Evolutionary conservation across 2,113 vertebrate genomes (phyloP).

Genomic region (Barbus barbus): DNA sequence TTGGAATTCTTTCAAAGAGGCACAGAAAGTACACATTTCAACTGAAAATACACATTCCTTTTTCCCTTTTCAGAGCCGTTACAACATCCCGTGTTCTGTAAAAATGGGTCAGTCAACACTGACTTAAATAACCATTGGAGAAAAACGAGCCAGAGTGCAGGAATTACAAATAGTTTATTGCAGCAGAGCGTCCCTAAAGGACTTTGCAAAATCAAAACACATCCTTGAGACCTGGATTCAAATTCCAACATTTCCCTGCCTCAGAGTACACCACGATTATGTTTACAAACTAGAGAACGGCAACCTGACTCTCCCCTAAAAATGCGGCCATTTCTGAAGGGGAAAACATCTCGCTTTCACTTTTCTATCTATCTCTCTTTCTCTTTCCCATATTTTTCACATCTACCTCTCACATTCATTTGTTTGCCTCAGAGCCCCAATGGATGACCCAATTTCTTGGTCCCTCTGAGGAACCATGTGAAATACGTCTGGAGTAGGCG

Average conservation of each 20-base stretch:
- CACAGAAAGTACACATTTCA: neutral
- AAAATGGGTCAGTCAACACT: conserved; percentile 44
- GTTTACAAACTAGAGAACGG: neutral
- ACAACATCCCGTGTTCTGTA: conserved; percentile 21
- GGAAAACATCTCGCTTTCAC: neutral
- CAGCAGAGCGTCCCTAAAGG: conserved; percentile 20
- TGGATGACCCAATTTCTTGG: conserved; percentile 54
- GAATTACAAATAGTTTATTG: conserved; percentile 41
- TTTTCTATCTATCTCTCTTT: conserved; percentile 5
- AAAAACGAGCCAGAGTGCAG: conserved; percentile 23
- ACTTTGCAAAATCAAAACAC: conserved; percentile 22
- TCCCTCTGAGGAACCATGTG: conserved; percentile 22
- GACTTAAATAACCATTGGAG: conserved; percentile 35
- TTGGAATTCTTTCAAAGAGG: neutral
- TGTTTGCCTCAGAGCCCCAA: conserved; percentile 28
- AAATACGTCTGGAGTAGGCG: neutral
- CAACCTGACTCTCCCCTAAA: neutral
- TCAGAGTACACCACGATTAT: neutral
- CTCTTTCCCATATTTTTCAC: neutral
- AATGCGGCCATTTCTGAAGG: neutral
- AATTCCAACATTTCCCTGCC: neutral
- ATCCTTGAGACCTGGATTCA: conserved; percentile 13
- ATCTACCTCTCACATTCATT: conserved; percentile 17
- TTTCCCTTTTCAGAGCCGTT: neutral
- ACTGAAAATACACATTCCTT: neutral